Evolutionary conservation across 2,888 invertebrate genomes (phyloP).

Genomic region (Leptopterna dolabrata): DNA sequence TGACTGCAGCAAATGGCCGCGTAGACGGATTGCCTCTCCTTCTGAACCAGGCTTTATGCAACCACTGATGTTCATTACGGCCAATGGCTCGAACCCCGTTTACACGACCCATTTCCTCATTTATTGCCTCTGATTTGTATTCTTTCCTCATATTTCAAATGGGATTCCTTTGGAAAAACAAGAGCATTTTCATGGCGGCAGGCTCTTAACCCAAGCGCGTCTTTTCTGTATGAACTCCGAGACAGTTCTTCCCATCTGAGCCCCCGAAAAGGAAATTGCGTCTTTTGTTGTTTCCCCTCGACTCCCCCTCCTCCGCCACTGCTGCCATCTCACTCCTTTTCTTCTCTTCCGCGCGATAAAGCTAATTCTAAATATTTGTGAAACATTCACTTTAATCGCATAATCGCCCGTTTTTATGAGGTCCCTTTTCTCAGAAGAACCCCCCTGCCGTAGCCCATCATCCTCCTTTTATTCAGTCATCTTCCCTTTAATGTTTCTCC

Average conservation of each 20-base stretch:
- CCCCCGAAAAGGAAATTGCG: slow-evolving; percentile 34
- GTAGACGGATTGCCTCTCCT: too few species aligned
- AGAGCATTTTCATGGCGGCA: neutral
- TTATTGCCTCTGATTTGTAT: neutral
- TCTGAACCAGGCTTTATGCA: too few species aligned
- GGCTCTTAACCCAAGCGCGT: neutral
- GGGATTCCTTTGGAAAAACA: neutral
- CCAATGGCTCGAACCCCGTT: too few species aligned
- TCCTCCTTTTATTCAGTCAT: neutral
- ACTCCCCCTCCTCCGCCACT: neutral
- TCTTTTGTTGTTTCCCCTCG: slow-evolving; percentile 19
- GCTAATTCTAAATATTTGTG: slow-evolving; percentile 51
- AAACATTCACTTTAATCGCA: slow-evolving; percentile 48
- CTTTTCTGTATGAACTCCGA: neutral
- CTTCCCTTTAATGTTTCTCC: neutral
- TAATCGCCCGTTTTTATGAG: slow-evolving; percentile 37
- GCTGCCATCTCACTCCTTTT: too few species aligned
- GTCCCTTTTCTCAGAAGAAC: neutral
- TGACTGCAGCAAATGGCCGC: too few species aligned
- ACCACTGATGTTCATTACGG: too few species aligned
- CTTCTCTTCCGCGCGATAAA: slow-evolving; percentile 30
- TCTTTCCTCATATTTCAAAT: slow-evolving; percentile 33
- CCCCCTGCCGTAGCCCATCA: neutral
- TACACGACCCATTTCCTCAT: too few species aligned
- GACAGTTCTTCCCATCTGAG: neutral